These are phyloP conservation scores for Gnathonemus longibarbis DNA, from an alignment of 2,113 vertebrate species.

Conservation along the genomic window DNA sequence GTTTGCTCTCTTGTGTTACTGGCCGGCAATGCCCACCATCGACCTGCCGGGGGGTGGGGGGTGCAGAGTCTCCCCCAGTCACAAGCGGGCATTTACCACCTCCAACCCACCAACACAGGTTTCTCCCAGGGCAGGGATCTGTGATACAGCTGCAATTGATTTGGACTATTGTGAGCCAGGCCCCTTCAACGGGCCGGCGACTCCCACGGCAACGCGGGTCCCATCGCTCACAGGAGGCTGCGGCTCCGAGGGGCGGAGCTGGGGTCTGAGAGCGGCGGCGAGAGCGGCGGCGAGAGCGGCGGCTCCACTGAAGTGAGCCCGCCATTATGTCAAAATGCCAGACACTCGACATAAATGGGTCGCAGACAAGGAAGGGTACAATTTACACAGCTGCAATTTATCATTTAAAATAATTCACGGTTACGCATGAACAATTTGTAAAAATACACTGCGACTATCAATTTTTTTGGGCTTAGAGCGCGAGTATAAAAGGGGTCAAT, in stretches of 20 bases:
- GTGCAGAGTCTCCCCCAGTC: background rate
- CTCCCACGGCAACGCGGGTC: background rate
- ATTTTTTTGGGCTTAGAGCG: background rate
- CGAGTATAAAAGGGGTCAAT: slow-evolving; percentile 1
- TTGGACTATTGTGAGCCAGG: background rate
- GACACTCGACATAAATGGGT: background rate
- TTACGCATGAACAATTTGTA: background rate
- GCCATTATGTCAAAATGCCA: background rate
- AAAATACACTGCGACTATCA: background rate
- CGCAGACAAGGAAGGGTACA: background rate
- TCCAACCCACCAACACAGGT: background rate
- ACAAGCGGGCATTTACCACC: background rate
- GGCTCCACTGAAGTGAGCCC: background rate
- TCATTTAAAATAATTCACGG: background rate
- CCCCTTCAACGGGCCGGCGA: background rate
- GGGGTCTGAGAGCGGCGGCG: background rate
- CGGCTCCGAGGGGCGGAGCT: background rate
- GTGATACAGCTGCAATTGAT: background rate
- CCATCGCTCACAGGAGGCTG: background rate
- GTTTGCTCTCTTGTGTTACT: slow-evolving; percentile 39
- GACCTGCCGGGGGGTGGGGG: slow-evolving; percentile 25
- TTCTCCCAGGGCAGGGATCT: background rate
- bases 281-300: background rate
- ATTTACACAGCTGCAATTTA: background rate
- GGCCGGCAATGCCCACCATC: slow-evolving; percentile 44